phyloP scores from a whole-genome alignment of 2,888 invertebrate species.

The Nymphalis urticae region DNA sequence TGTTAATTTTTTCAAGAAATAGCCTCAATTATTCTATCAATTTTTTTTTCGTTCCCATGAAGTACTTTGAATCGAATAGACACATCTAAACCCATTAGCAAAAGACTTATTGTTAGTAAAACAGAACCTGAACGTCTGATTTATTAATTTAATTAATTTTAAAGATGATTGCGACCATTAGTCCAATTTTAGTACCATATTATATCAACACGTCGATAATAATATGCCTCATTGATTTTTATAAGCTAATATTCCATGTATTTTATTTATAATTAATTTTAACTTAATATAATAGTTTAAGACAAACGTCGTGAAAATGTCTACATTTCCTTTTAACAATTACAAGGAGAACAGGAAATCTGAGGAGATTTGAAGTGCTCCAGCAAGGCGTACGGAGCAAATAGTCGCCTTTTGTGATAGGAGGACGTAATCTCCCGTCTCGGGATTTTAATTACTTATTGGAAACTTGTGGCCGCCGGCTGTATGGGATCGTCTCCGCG shows the following conservation, averaged over 20 bases:
- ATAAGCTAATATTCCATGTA: too few species aligned
- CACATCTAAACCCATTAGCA: too few species aligned
- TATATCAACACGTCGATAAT: background rate
- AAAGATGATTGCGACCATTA: too few species aligned
- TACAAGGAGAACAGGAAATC: constrained; percentile 60
- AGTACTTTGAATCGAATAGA: too few species aligned
- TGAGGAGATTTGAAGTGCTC: constrained; percentile 61
- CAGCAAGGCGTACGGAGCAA: constrained; percentile 61
- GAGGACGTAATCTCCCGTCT: constrained; percentile 69
- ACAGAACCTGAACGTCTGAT: too few species aligned
- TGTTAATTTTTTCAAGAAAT: too few species aligned
- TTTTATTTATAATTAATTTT: background rate
- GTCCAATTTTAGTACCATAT: too few species aligned
- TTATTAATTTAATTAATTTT: too few species aligned
- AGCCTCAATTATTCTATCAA: too few species aligned
- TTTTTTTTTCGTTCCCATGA: too few species aligned
- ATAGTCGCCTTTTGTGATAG: constrained; percentile 67
- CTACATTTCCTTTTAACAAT: constrained; percentile 38
- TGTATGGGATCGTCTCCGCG: constrained; percentile 67
- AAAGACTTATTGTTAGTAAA: too few species aligned
- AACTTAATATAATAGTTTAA: constrained; percentile 4
- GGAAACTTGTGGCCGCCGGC: constrained; percentile 80
- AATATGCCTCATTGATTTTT: background rate
- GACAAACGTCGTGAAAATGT: constrained; percentile 25
- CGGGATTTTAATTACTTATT: constrained; percentile 80